These are phyloP conservation scores for Paedocypris micromegethes DNA, from an alignment of 2,797 vertebrate species.

Conservation along the genomic window DNA sequence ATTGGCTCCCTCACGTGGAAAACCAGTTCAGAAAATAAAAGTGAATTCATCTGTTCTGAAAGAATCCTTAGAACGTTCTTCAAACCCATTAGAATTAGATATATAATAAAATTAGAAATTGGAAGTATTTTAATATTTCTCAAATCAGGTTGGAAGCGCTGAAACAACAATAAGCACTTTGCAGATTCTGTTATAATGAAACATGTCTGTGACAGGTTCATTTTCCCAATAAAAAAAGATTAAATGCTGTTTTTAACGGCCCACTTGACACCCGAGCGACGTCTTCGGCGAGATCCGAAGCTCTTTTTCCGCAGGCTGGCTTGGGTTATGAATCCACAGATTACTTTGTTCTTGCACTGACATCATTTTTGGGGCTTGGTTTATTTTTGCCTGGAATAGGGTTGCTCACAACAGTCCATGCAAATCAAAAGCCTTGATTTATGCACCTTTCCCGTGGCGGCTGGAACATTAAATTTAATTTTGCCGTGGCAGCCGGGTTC, in stretches of 20 bases:
- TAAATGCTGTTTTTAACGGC: slow-evolving; percentile 83
- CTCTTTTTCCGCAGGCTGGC: slow-evolving; percentile 66
- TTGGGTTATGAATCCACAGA: slow-evolving; percentile 82
- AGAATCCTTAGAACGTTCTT: too few species aligned
- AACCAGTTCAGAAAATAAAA: slow-evolving; percentile 32
- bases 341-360: slow-evolving; percentile 87
- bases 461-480: slow-evolving; percentile 98
- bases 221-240: slow-evolving; percentile 72
- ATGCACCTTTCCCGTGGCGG: slow-evolving; percentile 82
- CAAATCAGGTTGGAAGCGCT: too few species aligned
- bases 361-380: slow-evolving; percentile 82
- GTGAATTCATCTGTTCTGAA: too few species aligned
- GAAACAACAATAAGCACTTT: too few species aligned
- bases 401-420: slow-evolving; percentile 82
- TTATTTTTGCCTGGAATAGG: slow-evolving; percentile 81
- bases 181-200: slow-evolving; percentile 9
- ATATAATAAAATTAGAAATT: too few species aligned
- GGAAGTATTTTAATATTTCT: too few species aligned
- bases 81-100: too few species aligned
- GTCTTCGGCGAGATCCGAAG: slow-evolving; percentile 77
- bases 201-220: slow-evolving; percentile 48
- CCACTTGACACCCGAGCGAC: slow-evolving; percentile 78
- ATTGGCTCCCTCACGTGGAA: too few species aligned
- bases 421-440: slow-evolving; percentile 95
- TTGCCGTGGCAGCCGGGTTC: slow-evolving; percentile 78